A percentile compares a stretch with the other conserved stretches of the same genome.
Conservation (phyloP, 2,797 vertebrate species). For the Pantherophis vulpinus region DNA sequence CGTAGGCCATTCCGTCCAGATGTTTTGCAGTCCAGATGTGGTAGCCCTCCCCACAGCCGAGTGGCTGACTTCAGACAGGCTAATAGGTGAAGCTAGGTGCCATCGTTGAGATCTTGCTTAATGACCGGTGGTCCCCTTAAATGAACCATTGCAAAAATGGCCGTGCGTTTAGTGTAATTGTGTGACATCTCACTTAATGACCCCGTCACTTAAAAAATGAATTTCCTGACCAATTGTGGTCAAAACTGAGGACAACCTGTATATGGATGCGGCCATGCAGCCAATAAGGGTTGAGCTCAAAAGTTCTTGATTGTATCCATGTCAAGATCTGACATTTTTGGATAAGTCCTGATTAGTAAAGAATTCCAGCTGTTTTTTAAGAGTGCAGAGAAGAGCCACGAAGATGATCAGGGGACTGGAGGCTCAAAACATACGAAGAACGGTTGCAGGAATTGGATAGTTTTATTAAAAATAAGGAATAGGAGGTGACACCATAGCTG, state of each 20-base stretch:
- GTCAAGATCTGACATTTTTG: neutral
- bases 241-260: neutral
- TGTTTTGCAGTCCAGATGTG: too few species aligned
- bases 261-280: neutral
- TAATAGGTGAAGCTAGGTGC: neutral
- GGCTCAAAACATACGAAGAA: neutral
- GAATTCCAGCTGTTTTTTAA: neutral
- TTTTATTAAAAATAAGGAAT: neutral
- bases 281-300: neutral
- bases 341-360: accelerated
- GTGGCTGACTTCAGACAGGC: neutral
- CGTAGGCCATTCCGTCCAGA: neutral
- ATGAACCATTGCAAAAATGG: neutral
- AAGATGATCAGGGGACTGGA: neutral
- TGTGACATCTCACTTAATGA: neutral
- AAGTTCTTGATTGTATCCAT: neutral
- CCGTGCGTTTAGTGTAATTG: neutral
- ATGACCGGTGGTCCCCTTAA: neutral
- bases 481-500: too few species aligned
- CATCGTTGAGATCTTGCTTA: neutral
- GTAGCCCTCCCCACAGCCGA: neutral
- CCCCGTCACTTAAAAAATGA: neutral
- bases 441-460: neutral
- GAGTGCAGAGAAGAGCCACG: too few species aligned
- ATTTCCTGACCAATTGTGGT: neutral